Base-by-base conservation (phyloP, 23 tunicate genomes). In the Diplosoma virens region DNA sequence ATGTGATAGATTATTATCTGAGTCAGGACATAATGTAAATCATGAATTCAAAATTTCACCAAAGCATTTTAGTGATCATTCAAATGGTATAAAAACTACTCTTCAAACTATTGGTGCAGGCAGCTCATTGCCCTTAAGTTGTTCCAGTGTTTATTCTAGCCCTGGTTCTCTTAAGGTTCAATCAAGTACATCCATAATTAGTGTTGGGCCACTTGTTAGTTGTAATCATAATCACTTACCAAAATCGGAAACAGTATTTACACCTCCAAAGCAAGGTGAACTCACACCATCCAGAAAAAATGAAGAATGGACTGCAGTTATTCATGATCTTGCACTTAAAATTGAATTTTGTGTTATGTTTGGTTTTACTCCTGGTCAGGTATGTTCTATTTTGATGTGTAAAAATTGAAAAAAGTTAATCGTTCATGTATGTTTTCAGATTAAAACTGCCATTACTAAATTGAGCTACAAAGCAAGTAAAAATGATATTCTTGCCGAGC, bases 291-390 rank as follows among this genome's bases (percentile, higher is more conserved):
- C 35, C 9, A 61, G 21, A 7, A 35, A 61, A 3, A 22, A 59
- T 32, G 32, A 31, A 2, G 22, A 53, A 22, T 55, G 35, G 22
- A 54, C 53, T 22, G 26, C 55, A 33, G 30, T 76, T 33, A 31
- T 24, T 30, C 75, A 53, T 25, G 84, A 80, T 25, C 79, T 92
- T 25, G 97, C 97, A 3, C 68, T 81, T 18, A 92, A 92, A 68
- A 85, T 92, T 27, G 83, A 85, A 50, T 92, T 85, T 76, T 92
- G 97, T 76, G 33, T 92, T 9, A 85, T 86, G 54, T 81, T 92
- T 80, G 97, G 97, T 16, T 92, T 80, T 64, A 81, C 76, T 0
- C 30, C 71, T 1, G 61, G 36, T 30, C 87, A 84, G 85, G 90
- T 92, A 52, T 9, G 59, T 41, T 41, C 14, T 41, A 7, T 41